Conservation (phyloP, 1,140 invertebrate species). For the Ericerus pela region DNA sequence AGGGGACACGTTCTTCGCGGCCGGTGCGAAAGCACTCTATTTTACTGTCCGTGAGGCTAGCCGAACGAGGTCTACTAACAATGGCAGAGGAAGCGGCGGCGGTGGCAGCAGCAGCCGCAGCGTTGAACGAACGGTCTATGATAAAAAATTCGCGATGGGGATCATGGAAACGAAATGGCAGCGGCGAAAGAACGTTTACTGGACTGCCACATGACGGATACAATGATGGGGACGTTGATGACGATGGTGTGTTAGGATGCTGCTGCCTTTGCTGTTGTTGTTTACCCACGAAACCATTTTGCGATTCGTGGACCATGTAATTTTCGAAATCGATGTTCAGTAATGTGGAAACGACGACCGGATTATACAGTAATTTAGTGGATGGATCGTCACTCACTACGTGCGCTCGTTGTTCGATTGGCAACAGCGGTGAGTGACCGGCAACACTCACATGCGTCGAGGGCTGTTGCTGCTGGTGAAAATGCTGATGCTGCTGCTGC, state of each 20-base stretch:
- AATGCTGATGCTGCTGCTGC: too few species aligned
- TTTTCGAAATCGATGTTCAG: conserved; percentile 42
- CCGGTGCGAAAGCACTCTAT: conserved; percentile 15
- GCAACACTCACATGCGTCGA: neutral
- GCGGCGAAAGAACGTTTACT: neutral
- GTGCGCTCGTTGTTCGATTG: too few species aligned
- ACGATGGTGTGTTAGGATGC: neutral
- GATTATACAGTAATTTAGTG: conserved; percentile 21
- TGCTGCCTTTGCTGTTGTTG: neutral
- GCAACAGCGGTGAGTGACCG: too few species aligned
- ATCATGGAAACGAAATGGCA: neutral
- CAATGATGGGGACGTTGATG: neutral
- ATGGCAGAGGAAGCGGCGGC: neutral
- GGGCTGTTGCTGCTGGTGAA: neutral
- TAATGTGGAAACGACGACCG: conserved; percentile 26
- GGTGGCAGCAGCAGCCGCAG: too few species aligned
- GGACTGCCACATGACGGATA: neutral
- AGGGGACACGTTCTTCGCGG: conserved; percentile 22
- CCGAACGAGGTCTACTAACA: conserved; percentile 20
- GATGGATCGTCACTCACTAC: neutral
- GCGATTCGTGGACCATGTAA: conserved; percentile 36
- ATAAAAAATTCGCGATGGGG: conserved; percentile 3
- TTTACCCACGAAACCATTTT: conserved; percentile 22
- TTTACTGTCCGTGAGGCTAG: conserved; percentile 21
- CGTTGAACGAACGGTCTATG: too few species aligned